Percentiles rank a stretch among this genome's conserved stretches.
These are phyloP conservation scores for Acronicta aceris DNA, from an alignment of 2,888 invertebrate genomes.

Conservation along the genomic window DNA sequence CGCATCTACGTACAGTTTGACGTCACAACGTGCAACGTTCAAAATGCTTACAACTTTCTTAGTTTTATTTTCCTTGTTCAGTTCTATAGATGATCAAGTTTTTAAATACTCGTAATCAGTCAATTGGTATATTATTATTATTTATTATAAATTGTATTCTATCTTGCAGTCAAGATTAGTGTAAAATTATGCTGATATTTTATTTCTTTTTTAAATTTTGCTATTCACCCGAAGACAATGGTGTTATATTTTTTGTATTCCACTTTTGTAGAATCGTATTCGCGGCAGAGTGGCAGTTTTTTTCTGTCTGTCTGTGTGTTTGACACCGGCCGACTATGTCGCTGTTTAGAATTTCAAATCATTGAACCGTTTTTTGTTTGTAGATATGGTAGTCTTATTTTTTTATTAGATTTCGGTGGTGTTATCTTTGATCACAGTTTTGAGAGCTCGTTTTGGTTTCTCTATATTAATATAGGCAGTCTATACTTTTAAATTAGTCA, in stretches of 20 bases:
- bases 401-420: conserved; percentile 14
- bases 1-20: too few species aligned
- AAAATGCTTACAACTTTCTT: too few species aligned
- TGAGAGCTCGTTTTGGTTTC: neutral
- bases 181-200: neutral
- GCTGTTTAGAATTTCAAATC: conserved; percentile 44
- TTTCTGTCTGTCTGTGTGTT: conserved; percentile 27
- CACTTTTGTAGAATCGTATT: conserved; percentile 9
- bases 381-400: neutral
- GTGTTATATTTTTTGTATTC: conserved; percentile 21
- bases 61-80: too few species aligned
- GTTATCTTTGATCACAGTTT: conserved; percentile 25
- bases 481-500: too few species aligned
- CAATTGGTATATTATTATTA: too few species aligned
- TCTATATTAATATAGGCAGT: neutral
- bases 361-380: conserved; percentile 9
- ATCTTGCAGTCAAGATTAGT: neutral
- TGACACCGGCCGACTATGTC: conserved; percentile 43
- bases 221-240: conserved; percentile 29
- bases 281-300: conserved; percentile 6
- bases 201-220: conserved; percentile 5
- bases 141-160: too few species aligned
- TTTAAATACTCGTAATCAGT: too few species aligned
- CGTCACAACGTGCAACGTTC: too few species aligned
- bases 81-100: too few species aligned